Base-by-base conservation (phyloP, 2,797 vertebrate genomes). In the Prionace glauca region DNA sequence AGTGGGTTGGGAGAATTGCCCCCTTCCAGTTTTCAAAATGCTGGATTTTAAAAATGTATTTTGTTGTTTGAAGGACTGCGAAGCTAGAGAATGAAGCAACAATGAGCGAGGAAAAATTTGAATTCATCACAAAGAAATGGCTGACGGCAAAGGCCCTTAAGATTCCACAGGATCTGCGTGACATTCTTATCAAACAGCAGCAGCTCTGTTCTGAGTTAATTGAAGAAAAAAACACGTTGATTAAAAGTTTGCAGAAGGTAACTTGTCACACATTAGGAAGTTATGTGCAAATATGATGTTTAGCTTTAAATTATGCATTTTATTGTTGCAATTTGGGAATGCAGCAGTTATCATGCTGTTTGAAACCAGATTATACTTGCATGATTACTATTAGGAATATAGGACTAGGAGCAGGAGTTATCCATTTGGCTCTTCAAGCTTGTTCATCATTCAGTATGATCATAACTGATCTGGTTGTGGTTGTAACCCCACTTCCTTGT, bases 191-290 rank as follows among this genome's bases (percentile, higher is more conserved):
- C 67, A 96, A 95, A 0, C 98, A 99, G 96, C 97, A 98, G 97
- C 95, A 97, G 96, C 97, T 97, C 10, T 99, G 98, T 0, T 95
- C 96, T 0, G 96, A 96, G 69, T 96, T 99, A 12, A 96, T 98
- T 4, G 97, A 98, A 16, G 97, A 98, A 92, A 99, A 99, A 97
- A 98, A 98, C 96, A 97, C 97, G 96, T 96, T 98, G 11, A 98
- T 98, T 60, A 96, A 71, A 32, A 97, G 98, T 4, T 96, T 99
- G 87, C 98, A 98, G 95, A 97, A 98, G 98, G 99, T 98, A 96
- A 95, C 67, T 69, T 88, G 62, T 69, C 41, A 45, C n/a, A 24
- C n/a, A 92, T 41, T 67, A 92, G 18, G 36, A 69, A 36, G 62
- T 41, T 95, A 79, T 4, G 56, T 8, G 95, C 41, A 90, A 41